Evolutionary conservation across 2,113 vertebrate genomes (phyloP), one percentile per base, ranked within the genome.

Genomic region (Hydrochoerus hydrochaeris): DNA sequence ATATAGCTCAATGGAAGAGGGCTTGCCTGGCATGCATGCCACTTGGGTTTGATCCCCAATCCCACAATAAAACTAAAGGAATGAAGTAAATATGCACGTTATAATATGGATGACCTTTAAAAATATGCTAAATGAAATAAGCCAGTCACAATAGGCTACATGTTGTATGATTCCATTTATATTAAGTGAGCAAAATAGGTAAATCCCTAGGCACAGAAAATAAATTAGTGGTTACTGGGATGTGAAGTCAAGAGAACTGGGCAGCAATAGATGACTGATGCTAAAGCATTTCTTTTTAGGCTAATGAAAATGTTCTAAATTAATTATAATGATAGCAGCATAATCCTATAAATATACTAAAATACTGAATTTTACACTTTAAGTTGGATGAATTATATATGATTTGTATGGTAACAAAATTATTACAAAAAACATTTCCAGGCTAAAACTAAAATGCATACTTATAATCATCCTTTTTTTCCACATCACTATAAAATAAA

Each of bases 401-500:
- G 35, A 86, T 41, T 44, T 73, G 12, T 44, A 60, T 62, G 17
- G 14, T 94, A 67, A 89, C 82, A 96, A 95, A 94, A 82, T 52
- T 85, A 89, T 67, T 94, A 89, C 41, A 60, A 38, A 58, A 58
- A 58, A 63, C 67, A 41, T 69, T 89, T 24, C 49, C 73, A 62
- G 30, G 92, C 85, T 19, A 83, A 24, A 82, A 75, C 60, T 80
- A 69, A 80, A 86, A 88, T 63, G 7, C 60, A 13, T 49, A 73
- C 22, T 87, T 67, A 22, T n/a, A 90, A 20, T 63, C 54, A n/a
- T 73, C n/a, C 54, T 28, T 73, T 57, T 85, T 71, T 30, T 58
- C 44, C 63, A 94, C 30, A 92, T 92, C 81, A 57, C 85, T 95
- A 28, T 87, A 87, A 93, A 95, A 89, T 85, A 67, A 90, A 92